These are phyloP conservation scores for Characodon lateralis DNA, from an alignment of 2,797 vertebrate species.

Conservation along the genomic window DNA sequence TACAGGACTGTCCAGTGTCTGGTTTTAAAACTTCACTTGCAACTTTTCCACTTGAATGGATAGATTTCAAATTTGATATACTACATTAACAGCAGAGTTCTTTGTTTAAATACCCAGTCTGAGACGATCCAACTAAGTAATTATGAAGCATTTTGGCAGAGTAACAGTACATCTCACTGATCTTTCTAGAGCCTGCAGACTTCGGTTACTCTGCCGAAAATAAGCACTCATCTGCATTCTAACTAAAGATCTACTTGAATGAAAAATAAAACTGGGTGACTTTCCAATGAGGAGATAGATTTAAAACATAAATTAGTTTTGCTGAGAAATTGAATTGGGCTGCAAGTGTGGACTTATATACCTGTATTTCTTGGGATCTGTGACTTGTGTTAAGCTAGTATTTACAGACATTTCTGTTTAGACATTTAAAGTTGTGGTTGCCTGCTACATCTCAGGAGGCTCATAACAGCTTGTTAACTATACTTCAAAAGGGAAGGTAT, in stretches of 20 bases:
- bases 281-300: slow-evolving; percentile 30
- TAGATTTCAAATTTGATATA: not conserved
- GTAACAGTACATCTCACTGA: slow-evolving; percentile 50
- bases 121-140: slow-evolving; percentile 54
- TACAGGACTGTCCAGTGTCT: not conserved
- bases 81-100: slow-evolving; percentile 45
- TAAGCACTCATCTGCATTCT: slow-evolving; percentile 53
- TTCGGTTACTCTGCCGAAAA: slow-evolving; percentile 48
- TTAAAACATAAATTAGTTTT: slow-evolving; percentile 34
- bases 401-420: slow-evolving; percentile 10
- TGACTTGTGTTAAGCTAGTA: slow-evolving; percentile 12
- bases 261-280: slow-evolving; percentile 41
- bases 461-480: slow-evolving; percentile 27
- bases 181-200: slow-evolving; percentile 54
- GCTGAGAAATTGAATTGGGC: slow-evolving; percentile 20
- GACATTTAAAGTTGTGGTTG: slow-evolving; percentile 10
- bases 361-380: slow-evolving; percentile 4
- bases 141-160: slow-evolving; percentile 58
- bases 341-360: slow-evolving; percentile 1
- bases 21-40: not conserved
- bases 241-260: slow-evolving; percentile 65
- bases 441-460: slow-evolving; percentile 25
- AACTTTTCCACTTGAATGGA: not conserved
- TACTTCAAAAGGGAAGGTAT: slow-evolving; percentile 28
- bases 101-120: slow-evolving; percentile 48